Base-by-base conservation (phyloP, 2,888 invertebrate genomes). In the Serripes groenlandicus region DNA sequence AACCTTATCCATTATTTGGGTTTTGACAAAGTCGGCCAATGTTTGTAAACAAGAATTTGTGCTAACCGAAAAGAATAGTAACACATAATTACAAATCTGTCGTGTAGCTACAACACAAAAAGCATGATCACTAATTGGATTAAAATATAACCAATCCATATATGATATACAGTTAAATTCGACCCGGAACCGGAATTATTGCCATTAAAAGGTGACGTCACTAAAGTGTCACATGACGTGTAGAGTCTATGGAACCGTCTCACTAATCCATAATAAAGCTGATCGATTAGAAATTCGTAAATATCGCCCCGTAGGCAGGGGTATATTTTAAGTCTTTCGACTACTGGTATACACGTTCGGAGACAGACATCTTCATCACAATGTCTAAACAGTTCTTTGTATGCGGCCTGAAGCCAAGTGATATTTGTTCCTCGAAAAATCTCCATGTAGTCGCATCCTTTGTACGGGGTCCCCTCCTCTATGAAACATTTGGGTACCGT, bases 401-500 rank as follows among this genome's bases (percentile, higher is more conserved):
- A 62, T 42, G 49, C 58, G 32, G 7, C 37, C 3, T 56, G 54
- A 5, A 58, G 35, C 56, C 56, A 72, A 2, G 32, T 7, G 30
- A 35, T 58, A 21, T 35, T 58, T 35, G 34, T 28, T n/a, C 58
- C 35, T 5, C 56, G 26, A n/a, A 60, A 62, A 15, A 62, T 30
- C 9, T 73, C 52, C 15, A 62, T 21, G 11, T 35, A 73, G 23
- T 73, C 30, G 34, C 73, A 73, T 23, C 62, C 73, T 62, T 62
- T 37, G 62, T 42, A 73, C 15, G 73, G 60, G 1, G n/a, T 30
- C 2, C 34, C 26, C 21, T 70, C 60, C 2, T 68, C 54, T 3
- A 49, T n/a, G 68, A 87, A 83, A 71, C 89, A 87, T 23, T 83
- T 82, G 9, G 77, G 80, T 37, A 87, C 56, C 3, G 75, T 74